Conservation (phyloP, 2,113 vertebrate genomes). For the Sinocyclocheilus maitianheensis region DNA sequence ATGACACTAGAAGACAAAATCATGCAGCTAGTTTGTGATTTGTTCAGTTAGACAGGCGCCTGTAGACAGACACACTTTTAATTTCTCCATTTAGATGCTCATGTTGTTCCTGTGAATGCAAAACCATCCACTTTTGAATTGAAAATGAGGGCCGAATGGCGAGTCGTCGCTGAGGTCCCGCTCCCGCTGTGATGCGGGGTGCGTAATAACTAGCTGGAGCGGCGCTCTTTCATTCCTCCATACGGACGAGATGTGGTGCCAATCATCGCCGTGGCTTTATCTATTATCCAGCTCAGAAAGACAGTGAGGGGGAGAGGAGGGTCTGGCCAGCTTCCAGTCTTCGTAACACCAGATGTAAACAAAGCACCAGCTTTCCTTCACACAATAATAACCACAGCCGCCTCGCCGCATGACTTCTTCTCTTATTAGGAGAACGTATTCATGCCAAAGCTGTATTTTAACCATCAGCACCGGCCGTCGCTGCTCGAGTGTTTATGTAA, state of each 20-base stretch:
- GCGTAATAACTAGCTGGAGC: constrained; percentile 26
- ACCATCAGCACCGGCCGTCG: not conserved
- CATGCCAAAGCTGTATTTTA: constrained; percentile 26
- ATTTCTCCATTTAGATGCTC: not conserved
- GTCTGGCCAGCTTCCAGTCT: constrained; percentile 32
- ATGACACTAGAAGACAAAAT: not conserved
- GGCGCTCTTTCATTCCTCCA: not conserved
- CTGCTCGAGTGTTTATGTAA: constrained; percentile 40
- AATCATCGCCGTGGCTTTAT: not conserved
- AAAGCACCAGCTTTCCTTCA: constrained; percentile 42
- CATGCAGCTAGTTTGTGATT: not conserved
- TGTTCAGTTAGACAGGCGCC: not conserved
- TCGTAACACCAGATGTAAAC: constrained; percentile 42
- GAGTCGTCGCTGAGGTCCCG: not conserved
- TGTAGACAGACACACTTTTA: not conserved
- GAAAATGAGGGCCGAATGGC: constrained; percentile 20
- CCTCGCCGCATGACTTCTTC: constrained; percentile 19
- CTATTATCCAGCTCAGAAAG: constrained; percentile 42
- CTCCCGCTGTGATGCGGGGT: not conserved
- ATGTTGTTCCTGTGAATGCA: constrained; percentile 12
- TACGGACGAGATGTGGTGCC: constrained; percentile 1
- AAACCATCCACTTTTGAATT: not conserved
- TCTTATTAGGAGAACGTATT: constrained; percentile 47
- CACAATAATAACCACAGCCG: constrained; percentile 41
- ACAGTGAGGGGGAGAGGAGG: constrained; percentile 32